phyloP scores from a whole-genome alignment of 2,888 invertebrate genomes.

The Trachelus stipa region DNA sequence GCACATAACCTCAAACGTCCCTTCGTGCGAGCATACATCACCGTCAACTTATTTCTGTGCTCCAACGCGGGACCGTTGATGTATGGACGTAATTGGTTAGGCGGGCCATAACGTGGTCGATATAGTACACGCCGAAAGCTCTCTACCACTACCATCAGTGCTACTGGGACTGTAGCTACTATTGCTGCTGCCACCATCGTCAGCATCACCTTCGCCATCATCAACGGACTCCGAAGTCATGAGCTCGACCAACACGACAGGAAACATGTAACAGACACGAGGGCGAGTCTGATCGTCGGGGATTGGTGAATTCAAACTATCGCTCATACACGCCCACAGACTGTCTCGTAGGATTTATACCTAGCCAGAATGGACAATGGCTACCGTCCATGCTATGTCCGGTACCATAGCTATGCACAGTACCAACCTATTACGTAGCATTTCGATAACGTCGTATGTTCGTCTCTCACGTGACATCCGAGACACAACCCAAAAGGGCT shows the following conservation, averaged over 20 bases:
- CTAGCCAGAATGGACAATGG: constrained; percentile 39
- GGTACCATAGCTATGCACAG: neutral
- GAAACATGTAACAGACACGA: constrained; percentile 7
- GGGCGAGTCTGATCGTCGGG: constrained; percentile 16
- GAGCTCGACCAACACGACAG: neutral
- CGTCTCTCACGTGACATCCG: neutral
- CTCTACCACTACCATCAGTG: neutral
- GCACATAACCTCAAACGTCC: constrained; percentile 11
- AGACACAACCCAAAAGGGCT: neutral
- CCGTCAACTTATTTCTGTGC: constrained; percentile 61
- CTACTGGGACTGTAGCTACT: neutral
- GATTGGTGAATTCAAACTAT: constrained; percentile 27
- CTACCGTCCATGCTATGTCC: constrained; percentile 28
- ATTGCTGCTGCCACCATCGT: neutral
- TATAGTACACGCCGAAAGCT: constrained; percentile 14
- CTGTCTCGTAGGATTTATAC: constrained; percentile 43
- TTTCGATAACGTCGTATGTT: neutral
- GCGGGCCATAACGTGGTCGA: constrained; percentile 40
- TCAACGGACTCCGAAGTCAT: neutral
- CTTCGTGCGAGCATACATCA: constrained; percentile 54
- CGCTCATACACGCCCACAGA: constrained; percentile 43
- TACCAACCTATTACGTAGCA: neutral
- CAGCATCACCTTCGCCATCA: neutral
- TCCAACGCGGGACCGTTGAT: constrained; percentile 48
- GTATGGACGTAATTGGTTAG: constrained; percentile 61